Conservation (phyloP, 1,140 invertebrate genomes). For the Nasonia giraulti region DNA sequence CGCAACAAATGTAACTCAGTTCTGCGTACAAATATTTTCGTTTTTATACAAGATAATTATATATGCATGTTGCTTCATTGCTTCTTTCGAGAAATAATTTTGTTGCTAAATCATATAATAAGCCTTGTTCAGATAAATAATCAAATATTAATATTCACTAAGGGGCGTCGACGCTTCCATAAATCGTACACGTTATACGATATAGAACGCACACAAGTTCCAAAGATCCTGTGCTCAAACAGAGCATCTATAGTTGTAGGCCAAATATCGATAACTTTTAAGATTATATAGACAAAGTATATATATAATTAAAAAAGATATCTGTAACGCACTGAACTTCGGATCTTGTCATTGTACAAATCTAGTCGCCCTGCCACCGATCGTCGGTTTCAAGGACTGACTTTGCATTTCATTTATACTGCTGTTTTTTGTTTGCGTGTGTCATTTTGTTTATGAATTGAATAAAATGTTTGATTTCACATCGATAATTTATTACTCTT, state of each 20-base stretch:
- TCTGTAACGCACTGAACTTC: constrained; percentile 29
- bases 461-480: not conserved
- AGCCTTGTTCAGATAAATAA: not conserved
- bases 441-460: not conserved
- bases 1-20: not conserved
- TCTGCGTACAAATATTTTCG: not conserved
- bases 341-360: constrained; percentile 43
- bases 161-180: constrained; percentile 25
- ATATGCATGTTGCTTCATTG: not conserved
- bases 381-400: constrained; percentile 5
- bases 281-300: constrained; percentile 19
- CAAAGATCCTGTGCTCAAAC: constrained; percentile 41
- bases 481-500: not conserved
- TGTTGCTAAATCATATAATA: not conserved
- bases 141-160: not conserved
- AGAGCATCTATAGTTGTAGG: constrained; percentile 30
- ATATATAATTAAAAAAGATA: constrained; percentile 31
- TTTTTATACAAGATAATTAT: not conserved
- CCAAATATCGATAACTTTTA: constrained; percentile 40
- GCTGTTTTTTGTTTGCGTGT: not conserved
- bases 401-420: not conserved
- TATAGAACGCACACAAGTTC: constrained; percentile 38
- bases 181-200: constrained; percentile 20
- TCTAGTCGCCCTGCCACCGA: constrained; percentile 41
- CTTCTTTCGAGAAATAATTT: constrained; percentile 14